Base-by-base conservation (phyloP, 2,797 vertebrate species). In the Carapus acus region DNA sequence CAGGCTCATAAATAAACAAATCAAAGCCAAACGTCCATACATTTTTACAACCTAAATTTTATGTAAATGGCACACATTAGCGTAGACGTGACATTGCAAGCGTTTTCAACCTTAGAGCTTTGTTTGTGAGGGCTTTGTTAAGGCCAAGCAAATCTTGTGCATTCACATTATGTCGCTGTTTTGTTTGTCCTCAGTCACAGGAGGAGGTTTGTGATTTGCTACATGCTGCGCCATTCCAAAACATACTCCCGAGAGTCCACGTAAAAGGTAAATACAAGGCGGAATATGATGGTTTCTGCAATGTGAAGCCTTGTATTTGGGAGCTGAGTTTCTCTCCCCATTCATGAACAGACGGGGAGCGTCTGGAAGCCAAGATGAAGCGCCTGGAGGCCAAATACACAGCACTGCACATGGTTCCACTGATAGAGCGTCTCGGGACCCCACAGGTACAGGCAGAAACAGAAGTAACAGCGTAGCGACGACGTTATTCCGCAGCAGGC, bases 301-400 rank as follows among this genome's bases (percentile, higher is more conserved):
- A 29, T 27, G 24, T 27, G 24, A 27, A 27, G 24, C 24, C 6
- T 13, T 33, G 3, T 13, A 11, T 7, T 33, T 33, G 9, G 3
- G 18, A 6, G 0, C 27, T 1, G 55, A 1, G 15, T 16, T 40
- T 48, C 22, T 24, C 18, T 61, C 50, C 20, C 49, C 19, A n/a
- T 56, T 16, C 15, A 6, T 23, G 66, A 79, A 20, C 71, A 99
- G 96, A 99, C 83, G 94, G 96, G 1, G 96, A 99, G 77, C 93
- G 96, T 19, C 88, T 99, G 0, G 96, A 99, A 70, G 94, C 96
- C 59, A 99, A 99, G 86, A 98, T 98, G 96, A 99, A 99, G 66
- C 92, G 96, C n/a, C 70, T 99, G 50, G 96, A 99, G 69, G 86
- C 92, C 29, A 99, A 98, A 77, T 99, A 98, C 9, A 93, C 95